These are phyloP conservation scores for Pipistrellus nathusii DNA, from an alignment of 2,797 vertebrate genomes.

Conservation along the genomic window DNA sequence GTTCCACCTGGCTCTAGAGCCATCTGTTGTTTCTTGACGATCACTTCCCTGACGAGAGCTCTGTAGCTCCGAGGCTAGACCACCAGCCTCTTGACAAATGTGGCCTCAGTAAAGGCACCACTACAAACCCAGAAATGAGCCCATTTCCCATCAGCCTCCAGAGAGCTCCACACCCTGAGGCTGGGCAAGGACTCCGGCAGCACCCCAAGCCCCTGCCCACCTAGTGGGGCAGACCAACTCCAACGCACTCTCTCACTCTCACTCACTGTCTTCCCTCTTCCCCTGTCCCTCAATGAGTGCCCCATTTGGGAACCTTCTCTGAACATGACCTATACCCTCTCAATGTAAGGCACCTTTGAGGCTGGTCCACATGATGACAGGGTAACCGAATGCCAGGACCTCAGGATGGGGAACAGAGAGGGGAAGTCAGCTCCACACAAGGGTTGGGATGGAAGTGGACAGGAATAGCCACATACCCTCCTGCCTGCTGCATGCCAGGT, in stretches of 20 bases:
- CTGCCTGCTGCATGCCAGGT: no score
- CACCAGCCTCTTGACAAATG: neutral
- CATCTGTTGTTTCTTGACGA: neutral
- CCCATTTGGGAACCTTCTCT: neutral
- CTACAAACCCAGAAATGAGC: neutral
- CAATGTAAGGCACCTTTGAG: neutral
- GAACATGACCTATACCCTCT: neutral
- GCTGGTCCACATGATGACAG: neutral
- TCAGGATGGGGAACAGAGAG: neutral
- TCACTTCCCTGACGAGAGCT: neutral
- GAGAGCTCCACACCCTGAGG: neutral
- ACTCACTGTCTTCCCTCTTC: accelerated
- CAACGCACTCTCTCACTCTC: accelerated
- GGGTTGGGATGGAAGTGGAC: neutral
- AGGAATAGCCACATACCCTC: neutral
- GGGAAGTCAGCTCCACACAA: accelerated
- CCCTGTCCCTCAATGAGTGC: neutral
- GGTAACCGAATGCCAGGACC: neutral
- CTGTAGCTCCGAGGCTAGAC: neutral
- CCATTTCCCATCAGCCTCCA: neutral
- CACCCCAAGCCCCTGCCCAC: neutral
- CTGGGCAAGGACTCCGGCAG: neutral
- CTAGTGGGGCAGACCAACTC: neutral
- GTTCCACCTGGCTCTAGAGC: neutral
- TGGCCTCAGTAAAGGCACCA: neutral